These are phyloP conservation scores for Apeira syringaria DNA, from an alignment of 2,888 invertebrate species.

Conservation along the genomic window DNA sequence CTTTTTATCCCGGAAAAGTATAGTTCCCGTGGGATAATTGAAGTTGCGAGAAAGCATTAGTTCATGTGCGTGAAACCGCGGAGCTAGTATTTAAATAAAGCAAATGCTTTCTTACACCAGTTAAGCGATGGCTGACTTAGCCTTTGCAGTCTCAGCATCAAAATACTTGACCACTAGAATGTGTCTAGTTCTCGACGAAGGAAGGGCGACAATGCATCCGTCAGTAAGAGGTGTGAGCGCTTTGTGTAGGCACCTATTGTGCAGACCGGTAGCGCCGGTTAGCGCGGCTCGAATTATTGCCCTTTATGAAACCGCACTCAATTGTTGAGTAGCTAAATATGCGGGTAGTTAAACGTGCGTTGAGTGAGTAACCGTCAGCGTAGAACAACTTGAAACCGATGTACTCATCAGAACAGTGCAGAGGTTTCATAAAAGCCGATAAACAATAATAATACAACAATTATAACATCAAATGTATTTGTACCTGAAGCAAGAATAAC, in stretches of 20 bases:
- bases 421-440: too few relatives aligned
- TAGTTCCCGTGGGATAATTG: too few relatives aligned
- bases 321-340: slow-evolving; percentile 36
- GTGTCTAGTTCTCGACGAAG: slow-evolving; percentile 7
- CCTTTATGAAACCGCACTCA: slow-evolving; percentile 49
- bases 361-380: background rate
- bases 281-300: slow-evolving; percentile 59
- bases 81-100: too few relatives aligned
- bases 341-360: slow-evolving; percentile 19
- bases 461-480: too few relatives aligned
- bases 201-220: slow-evolving; percentile 17
- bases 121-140: slow-evolving; percentile 1
- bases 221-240: slow-evolving; percentile 36
- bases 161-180: slow-evolving; percentile 12
- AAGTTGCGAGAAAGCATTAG: too few relatives aligned
- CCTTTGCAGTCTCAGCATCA: slow-evolving; percentile 2
- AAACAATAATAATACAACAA: too few relatives aligned
- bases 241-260: slow-evolving; percentile 56
- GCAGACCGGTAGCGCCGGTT: slow-evolving; percentile 71
- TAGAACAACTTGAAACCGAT: too few relatives aligned
- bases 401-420: too few relatives aligned
- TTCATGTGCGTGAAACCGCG: too few relatives aligned
- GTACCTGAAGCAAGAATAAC: too few relatives aligned
- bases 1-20: too few relatives aligned
- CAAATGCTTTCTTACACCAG: too few relatives aligned